These are phyloP conservation scores for Coluber constrictor DNA, from an alignment of 2,797 vertebrate genomes.

Conservation along the genomic window DNA sequence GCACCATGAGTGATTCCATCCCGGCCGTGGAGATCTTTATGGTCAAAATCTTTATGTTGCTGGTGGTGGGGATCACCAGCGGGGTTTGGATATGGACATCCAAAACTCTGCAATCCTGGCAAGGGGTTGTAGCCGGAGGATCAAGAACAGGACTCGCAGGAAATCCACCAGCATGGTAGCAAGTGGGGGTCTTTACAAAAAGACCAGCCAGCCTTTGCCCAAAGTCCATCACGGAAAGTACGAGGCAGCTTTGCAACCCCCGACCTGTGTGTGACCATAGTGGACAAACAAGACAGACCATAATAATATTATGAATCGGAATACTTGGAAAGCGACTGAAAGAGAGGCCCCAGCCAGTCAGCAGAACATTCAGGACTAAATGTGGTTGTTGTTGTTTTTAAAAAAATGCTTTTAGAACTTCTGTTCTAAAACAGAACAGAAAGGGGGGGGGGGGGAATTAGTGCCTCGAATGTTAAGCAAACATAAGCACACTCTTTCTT, in stretches of 20 bases:
- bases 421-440: not conserved
- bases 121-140: slow-evolving; percentile 88
- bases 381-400: not conserved
- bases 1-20: slow-evolving; percentile 86
- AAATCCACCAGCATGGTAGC: slow-evolving; percentile 90
- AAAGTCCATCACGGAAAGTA: slow-evolving; percentile 87
- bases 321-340: not conserved
- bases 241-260: slow-evolving; percentile 80
- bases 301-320: not conserved
- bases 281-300: not conserved
- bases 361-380: slow-evolving; percentile 33
- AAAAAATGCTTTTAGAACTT: not conserved
- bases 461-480: slow-evolving; percentile 33
- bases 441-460: slow-evolving; percentile 12
- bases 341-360: slow-evolving; percentile 29
- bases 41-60: slow-evolving; percentile 96
- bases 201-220: slow-evolving; percentile 81
- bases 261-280: slow-evolving; percentile 85
- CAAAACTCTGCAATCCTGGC: slow-evolving; percentile 97
- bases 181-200: slow-evolving; percentile 85
- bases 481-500: not conserved
- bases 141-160: slow-evolving; percentile 85
- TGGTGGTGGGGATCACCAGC: slow-evolving; percentile 96
- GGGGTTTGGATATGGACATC: slow-evolving; percentile 99
- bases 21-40: slow-evolving; percentile 95